Base-by-base conservation (phyloP, 2,888 invertebrate genomes). In the Formica aserva region DNA sequence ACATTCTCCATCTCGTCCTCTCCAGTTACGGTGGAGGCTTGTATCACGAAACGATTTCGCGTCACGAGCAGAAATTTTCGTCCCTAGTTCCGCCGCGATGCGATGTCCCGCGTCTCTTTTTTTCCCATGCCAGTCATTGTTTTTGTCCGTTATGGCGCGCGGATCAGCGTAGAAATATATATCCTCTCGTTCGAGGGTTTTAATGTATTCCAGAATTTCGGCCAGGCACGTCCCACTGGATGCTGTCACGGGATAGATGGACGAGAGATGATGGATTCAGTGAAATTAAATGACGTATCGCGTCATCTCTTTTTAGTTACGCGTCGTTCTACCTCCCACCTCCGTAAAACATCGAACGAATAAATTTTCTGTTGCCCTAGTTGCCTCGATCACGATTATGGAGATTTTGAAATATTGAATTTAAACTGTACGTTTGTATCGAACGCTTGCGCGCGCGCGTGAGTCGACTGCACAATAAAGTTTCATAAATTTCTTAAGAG, bases 21-120 rank as follows among this genome's bases (percentile, higher is more conserved):
- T 29, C 63, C 69, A 60, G 60, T 66, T 67, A 67, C 75, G 71
- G 77, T 81, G 62, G 76, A 85, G 78, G 82, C 75, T 82, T 52
- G 63, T 60, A 55, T 48, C 74, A 72, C 66, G 63, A 77, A 90
- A 87, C 84, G 85, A 89, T 90, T 87, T 84, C 77, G 84, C 88
- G 90, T 87, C 90, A 87, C 67, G 63, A 75, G 72, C 90, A 88
- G 89, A 88, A 77, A 86, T 86, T 87, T 89, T 87, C 77, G 77
- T 72, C 81, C 67, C 71, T 80, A 87, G 83, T 81, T 84, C 48
- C 60, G 55, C 55, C 63, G 45, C 67, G 57, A 62, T 18, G 32
- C 41, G 71, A 78, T 45, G 60, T 80, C 38, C 60, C 22, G 35
- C 48, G 78, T 60, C 72, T 65, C 69, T 76, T 72, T 83, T 65